Conservation (phyloP, 2,797 vertebrate species). For the Adelosebastes latens region DNA sequence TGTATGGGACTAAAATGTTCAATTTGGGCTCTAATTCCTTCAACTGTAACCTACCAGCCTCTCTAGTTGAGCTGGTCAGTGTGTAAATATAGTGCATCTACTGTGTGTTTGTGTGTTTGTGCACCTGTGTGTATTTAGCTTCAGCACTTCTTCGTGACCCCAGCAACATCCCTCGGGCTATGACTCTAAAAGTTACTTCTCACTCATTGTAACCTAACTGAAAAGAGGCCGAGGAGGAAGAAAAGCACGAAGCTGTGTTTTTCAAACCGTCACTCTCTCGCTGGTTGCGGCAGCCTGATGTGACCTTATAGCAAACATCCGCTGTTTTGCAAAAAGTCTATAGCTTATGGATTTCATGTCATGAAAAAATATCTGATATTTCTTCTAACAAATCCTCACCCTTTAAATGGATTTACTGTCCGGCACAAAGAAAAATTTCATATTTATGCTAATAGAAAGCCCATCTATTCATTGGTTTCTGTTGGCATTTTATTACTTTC, state of each 20-base stretch:
- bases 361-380: constrained; percentile 76
- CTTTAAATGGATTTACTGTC: constrained; percentile 79
- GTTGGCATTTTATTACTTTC: constrained; percentile 76
- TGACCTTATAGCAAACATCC: constrained; percentile 78
- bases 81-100: not conserved
- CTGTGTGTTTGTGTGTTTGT: not conserved
- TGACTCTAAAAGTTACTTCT: constrained; percentile 37
- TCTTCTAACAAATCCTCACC: constrained; percentile 76
- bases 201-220: constrained; percentile 27
- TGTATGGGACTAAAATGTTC: not conserved
- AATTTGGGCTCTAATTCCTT: too few species aligned
- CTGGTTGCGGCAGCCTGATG: constrained; percentile 46
- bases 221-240: constrained; percentile 33
- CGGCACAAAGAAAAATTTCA: constrained; percentile 62
- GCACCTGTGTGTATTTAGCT: constrained; percentile 8
- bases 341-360: constrained; percentile 79
- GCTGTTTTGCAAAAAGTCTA: constrained; percentile 74
- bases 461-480: constrained; percentile 76
- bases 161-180: constrained; percentile 31
- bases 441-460: constrained; percentile 78
- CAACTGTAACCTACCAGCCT: not conserved
- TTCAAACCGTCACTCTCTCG: constrained; percentile 54
- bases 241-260: constrained; percentile 44
- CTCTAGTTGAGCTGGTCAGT: not conserved
- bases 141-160: constrained; percentile 29